phyloP scores from a whole-genome alignment of 53 echinoderm and acorn worm species.

The Antedon mediterranea region DNA sequence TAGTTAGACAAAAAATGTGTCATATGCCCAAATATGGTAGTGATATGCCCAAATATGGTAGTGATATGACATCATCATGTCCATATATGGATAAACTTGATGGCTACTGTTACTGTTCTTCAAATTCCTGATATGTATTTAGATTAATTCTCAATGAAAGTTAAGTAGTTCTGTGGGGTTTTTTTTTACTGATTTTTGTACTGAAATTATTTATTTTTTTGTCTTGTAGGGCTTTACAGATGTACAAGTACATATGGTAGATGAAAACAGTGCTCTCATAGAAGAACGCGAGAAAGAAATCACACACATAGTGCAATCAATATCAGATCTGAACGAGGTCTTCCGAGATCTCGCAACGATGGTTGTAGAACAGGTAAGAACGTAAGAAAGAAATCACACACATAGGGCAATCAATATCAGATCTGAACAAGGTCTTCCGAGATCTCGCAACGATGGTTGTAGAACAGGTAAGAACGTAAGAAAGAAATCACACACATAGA shows the following conservation, averaged over 20 bases:
- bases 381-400: slow-evolving; percentile 5
- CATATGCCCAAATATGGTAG: too few species aligned
- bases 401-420: slow-evolving; percentile 93
- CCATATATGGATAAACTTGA: too few species aligned
- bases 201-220: neutral
- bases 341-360: slow-evolving; percentile 85
- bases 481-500: slow-evolving; percentile 83
- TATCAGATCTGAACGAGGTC: slow-evolving; percentile 93
- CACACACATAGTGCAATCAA: slow-evolving; percentile 86
- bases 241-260: slow-evolving; percentile 67
- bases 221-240: slow-evolving; percentile 75
- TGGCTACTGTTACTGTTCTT: too few species aligned
- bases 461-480: slow-evolving; percentile 64
- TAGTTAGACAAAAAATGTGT: too few species aligned
- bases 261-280: slow-evolving; percentile 48
- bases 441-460: slow-evolving; percentile 91
- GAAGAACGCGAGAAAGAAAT: slow-evolving; percentile 84
- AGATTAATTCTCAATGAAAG: neutral
- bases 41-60: too few species aligned
- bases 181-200: too few species aligned
- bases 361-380: slow-evolving; percentile 93
- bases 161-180: too few species aligned
- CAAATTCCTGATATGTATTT: too few species aligned
- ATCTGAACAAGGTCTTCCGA: slow-evolving; percentile 92
- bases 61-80: too few species aligned